Percentiles rank a stretch among this genome's conserved stretches.
Evolutionary conservation across 2,797 vertebrate genomes (phyloP).

Genomic region (Eutrigla gurnardus): DNA sequence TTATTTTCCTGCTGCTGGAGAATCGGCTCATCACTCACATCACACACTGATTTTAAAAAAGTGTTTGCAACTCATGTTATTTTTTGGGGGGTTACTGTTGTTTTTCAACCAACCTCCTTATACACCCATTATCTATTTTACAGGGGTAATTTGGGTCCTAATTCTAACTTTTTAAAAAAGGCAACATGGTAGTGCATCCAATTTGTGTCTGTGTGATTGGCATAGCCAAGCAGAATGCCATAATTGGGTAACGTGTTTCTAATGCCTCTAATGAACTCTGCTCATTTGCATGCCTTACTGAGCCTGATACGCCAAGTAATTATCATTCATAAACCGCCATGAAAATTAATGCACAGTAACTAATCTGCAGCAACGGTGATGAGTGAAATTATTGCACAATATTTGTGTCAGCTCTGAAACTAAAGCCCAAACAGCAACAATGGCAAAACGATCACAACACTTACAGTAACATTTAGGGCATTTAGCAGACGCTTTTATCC

Average conservation of each 20-base stretch:
- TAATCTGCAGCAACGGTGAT: constrained; percentile 67
- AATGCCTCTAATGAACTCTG: constrained; percentile 76
- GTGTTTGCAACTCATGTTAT: constrained; percentile 25
- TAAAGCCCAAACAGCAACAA: constrained; percentile 60
- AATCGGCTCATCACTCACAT: constrained; percentile 1
- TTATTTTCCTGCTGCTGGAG: neutral
- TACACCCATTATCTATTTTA: constrained; percentile 45
- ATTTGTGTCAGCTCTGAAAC: constrained; percentile 60
- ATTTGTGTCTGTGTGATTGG: constrained; percentile 65
- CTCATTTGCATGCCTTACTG: constrained; percentile 76
- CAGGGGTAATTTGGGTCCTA: constrained; percentile 49
- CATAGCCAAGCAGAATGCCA: constrained; percentile 64
- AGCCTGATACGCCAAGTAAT: constrained; percentile 69
- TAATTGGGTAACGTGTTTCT: constrained; percentile 70
- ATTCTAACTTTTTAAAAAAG: constrained; percentile 56
- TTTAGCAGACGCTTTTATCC: too few species aligned
- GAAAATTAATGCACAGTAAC: constrained; percentile 75
- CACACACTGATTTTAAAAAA: constrained; percentile 13
- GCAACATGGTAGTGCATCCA: constrained; percentile 48
- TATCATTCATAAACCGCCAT: constrained; percentile 71
- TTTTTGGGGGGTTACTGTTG: constrained; percentile 8
- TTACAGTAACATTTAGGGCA: neutral
- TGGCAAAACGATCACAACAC: constrained; percentile 42
- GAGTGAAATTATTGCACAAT: constrained; percentile 69
- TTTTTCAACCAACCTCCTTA: constrained; percentile 39